Evolutionary conservation across 2,797 vertebrate species (phyloP).

Genomic region (Myotis pilosus): DNA sequence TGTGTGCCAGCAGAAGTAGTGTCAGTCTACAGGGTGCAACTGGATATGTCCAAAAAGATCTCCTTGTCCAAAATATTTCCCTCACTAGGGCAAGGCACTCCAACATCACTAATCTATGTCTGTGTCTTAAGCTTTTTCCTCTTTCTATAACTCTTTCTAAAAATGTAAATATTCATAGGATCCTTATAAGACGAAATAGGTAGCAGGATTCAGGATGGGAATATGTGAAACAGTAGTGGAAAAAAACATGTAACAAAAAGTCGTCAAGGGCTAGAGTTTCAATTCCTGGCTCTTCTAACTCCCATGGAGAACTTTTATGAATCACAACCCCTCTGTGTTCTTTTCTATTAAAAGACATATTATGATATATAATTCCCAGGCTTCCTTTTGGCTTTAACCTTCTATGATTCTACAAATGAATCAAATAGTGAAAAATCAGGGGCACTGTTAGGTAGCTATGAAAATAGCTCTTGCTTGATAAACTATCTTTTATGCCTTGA

Average conservation of each 20-base stretch:
- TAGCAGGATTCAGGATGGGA: not conserved
- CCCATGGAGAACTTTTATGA: not conserved
- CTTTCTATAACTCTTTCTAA: not conserved
- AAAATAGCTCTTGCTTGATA: slow-evolving; percentile 4
- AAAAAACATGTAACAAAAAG: not conserved
- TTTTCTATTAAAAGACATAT: not conserved
- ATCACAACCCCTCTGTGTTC: slow-evolving; percentile 5
- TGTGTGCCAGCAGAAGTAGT: not conserved
- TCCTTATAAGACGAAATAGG: not conserved
- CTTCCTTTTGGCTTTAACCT: not conserved
- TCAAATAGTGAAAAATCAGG: slow-evolving; percentile 1
- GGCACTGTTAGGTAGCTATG: not conserved
- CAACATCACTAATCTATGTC: not conserved
- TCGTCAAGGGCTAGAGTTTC: not conserved
- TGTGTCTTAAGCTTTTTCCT: not conserved
- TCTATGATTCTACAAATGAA: slow-evolving; percentile 27
- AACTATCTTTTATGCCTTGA: not conserved
- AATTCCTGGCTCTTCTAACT: not conserved
- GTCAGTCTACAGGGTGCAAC: not conserved
- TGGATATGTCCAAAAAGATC: not conserved
- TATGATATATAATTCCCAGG: not conserved
- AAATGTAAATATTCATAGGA: not conserved
- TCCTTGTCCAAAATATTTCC: not conserved
- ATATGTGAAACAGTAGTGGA: not conserved
- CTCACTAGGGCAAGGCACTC: not conserved